Percentiles rank a stretch among this genome's conserved stretches.
Conservation (phyloP, 2,888 invertebrate species). For the Steinernema carpocapsae region DNA sequence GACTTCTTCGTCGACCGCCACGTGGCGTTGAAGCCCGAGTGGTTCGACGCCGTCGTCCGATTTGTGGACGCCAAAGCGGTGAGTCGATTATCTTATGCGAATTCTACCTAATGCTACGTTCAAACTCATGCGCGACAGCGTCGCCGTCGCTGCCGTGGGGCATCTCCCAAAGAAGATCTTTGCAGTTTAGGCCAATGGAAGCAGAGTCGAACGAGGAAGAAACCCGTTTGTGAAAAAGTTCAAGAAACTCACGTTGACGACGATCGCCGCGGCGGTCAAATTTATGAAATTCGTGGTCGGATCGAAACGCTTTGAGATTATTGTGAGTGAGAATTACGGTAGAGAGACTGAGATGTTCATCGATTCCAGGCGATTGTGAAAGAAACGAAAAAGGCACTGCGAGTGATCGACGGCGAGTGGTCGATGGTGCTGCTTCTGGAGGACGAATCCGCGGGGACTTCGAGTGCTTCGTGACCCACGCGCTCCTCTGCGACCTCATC, state of each 20-base stretch:
- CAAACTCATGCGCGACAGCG: too few relatives aligned
- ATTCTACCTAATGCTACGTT: too few relatives aligned
- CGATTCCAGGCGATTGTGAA: constrained; percentile 14
- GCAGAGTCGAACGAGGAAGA: background rate
- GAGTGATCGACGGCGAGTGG: constrained; percentile 30
- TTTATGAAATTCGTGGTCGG: constrained; percentile 10
- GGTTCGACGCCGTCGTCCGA: too few relatives aligned
- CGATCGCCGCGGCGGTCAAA: background rate
- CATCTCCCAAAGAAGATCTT: background rate
- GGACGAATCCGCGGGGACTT: constrained; percentile 6
- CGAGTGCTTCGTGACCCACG: constrained; percentile 15
- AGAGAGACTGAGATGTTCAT: background rate
- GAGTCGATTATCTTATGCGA: too few relatives aligned
- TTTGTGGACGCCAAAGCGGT: too few relatives aligned
- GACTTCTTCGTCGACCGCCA: too few relatives aligned
- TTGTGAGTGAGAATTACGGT: constrained; percentile 14
- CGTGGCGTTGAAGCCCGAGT: too few relatives aligned
- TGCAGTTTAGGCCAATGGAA: background rate
- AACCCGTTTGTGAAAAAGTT: constrained; percentile 2
- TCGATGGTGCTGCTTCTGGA: constrained; percentile 12
- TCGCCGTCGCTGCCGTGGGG: too few relatives aligned
- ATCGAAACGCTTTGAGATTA: constrained; percentile 2
- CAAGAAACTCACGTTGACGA: background rate
- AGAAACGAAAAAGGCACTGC: background rate
- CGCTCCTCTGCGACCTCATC: constrained; percentile 30